Base-by-base conservation (phyloP, 1,140 invertebrate genomes). In the Subanguina moxae region DNA sequence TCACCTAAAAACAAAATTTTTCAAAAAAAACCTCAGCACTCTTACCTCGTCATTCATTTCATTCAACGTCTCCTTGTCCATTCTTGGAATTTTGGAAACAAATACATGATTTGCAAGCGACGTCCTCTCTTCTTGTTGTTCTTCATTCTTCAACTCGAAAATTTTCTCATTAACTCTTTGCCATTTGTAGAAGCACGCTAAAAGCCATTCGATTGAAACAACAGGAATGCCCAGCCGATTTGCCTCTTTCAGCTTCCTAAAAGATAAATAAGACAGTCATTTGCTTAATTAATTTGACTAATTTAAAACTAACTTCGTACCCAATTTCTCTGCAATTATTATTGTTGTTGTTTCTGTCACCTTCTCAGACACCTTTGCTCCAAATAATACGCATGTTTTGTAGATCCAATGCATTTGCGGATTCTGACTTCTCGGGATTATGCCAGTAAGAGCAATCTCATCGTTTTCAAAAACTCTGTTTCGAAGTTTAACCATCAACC, bases 361-460 rank as follows among this genome's bases (percentile, higher is more conserved):
- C 27, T 57, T 30, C 19, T 57, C 30, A 13, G 27, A 67, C 19
- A 70, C 56, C 45, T 61, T 66, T 3, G 68, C 68, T 0, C 68
- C 68, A 23, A 68, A 70, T 21, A 38, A 65, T 9, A 27, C 25
- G 45, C 68, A 70, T n/a, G 57, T 15, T 32, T 48, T 52, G 27
- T 71, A 73, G 17, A 71, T 30, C 45, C 56, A 46, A 23, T 45
- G 61, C 9, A 21, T 13, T 23, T 56, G 46, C 11, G 61, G 28
- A 57, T 71, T 69, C 17, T 43, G 56, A 0, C 70, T 69, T 11
- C 72, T 27, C 8, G 67, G 68, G n/a, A 71, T 38, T 1, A 71
- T 66, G 9, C 69, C 69, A 30, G 71, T 72, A 21, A 71, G 64
- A n/a, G 73, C 69, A 38, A 71, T 71, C 5, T 30, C 27, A 28